phyloP scores from a whole-genome alignment of 2,113 vertebrate genomes.

The Vulpes lagopus region DNA sequence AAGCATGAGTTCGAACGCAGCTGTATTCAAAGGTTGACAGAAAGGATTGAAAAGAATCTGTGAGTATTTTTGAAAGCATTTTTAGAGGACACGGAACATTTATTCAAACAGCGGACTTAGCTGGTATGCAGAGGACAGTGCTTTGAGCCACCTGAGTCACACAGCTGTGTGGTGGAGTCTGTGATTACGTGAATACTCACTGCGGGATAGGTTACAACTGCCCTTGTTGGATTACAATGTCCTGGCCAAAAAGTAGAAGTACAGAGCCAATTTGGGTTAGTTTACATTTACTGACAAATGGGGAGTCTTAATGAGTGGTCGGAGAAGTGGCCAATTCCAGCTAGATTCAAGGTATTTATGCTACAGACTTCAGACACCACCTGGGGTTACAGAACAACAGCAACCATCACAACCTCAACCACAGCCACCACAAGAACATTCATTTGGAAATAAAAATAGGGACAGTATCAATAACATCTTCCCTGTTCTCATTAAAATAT shows the following conservation, averaged over 20 bases:
- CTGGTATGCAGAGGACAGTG: neutral
- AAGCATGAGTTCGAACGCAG: conserved; percentile 54
- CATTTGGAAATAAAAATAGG: conserved; percentile 31
- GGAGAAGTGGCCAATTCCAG: neutral
- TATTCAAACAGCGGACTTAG: neutral
- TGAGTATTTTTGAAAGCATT: neutral
- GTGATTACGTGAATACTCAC: neutral
- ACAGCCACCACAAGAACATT: neutral
- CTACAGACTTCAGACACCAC: neutral
- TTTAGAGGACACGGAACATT: neutral
- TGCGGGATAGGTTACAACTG: neutral
- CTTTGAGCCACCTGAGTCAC: neutral
- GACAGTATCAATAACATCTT: neutral
- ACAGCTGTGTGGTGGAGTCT: neutral
- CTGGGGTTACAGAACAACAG: neutral
- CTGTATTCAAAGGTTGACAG: neutral
- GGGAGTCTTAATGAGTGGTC: neutral
- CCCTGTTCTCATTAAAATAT: neutral
- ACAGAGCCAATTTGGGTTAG: neutral
- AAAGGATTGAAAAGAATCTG: neutral
- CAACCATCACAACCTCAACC: neutral
- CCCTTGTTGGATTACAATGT: neutral
- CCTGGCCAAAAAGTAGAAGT: neutral
- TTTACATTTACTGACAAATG: neutral
- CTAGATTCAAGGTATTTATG: neutral